These are phyloP conservation scores for Enteromius thamalakanensis DNA, from an alignment of 2,797 vertebrate genomes.

Conservation along the genomic window DNA sequence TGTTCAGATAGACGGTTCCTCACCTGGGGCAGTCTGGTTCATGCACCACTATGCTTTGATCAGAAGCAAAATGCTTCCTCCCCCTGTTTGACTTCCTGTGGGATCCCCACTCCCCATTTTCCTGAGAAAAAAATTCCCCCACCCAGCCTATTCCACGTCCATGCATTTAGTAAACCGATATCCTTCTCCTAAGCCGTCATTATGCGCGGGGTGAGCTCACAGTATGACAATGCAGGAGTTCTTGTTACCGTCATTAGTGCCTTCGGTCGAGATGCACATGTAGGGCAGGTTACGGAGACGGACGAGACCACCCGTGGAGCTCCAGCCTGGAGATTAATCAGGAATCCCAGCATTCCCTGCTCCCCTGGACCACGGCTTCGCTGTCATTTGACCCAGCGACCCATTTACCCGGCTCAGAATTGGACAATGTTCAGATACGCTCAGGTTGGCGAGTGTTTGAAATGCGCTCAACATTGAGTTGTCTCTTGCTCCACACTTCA, in stretches of 20 bases:
- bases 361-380: conserved; percentile 56
- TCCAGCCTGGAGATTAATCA: conserved; percentile 71
- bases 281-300: conserved; percentile 67
- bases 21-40: conserved; percentile 44
- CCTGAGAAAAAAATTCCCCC: conserved; percentile 16
- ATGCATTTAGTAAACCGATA: conserved; percentile 66
- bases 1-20: conserved; percentile 25
- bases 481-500: conserved; percentile 3
- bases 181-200: conserved; percentile 61
- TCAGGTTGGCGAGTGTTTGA: conserved; percentile 53
- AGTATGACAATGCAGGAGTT: conserved; percentile 72
- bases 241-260: conserved; percentile 74
- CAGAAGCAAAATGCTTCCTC: conserved; percentile 52
- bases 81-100: conserved; percentile 24
- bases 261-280: conserved; percentile 61
- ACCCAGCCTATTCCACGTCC: conserved; percentile 17
- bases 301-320: conserved; percentile 77
- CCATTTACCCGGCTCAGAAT: conserved; percentile 56
- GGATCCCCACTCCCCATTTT: conserved; percentile 15
- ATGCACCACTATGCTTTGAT: conserved; percentile 48
- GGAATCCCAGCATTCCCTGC: conserved; percentile 68
- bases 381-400: conserved; percentile 74
- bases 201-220: conserved; percentile 31
- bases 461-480: conserved; percentile 53
- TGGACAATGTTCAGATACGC: conserved; percentile 54